Conservation (phyloP, 1,140 invertebrate genomes). For the Platyscapa corneri region DNA sequence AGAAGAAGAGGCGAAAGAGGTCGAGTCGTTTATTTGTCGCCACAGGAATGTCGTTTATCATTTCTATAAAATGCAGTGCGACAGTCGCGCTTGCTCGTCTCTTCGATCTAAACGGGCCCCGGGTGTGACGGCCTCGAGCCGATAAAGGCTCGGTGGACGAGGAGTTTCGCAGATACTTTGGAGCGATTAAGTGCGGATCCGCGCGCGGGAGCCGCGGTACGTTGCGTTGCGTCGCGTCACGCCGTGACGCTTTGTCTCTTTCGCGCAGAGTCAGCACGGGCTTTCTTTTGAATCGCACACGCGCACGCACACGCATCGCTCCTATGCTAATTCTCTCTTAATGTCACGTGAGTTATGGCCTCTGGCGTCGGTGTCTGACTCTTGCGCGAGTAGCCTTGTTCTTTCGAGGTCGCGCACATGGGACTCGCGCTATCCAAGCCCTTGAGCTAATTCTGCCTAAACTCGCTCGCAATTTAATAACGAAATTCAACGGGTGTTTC, state of each 20-base stretch:
- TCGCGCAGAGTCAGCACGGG: background rate
- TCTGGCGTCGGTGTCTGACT: too few species aligned
- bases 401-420: too few species aligned
- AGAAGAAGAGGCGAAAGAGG: background rate
- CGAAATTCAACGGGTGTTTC: too few species aligned
- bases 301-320: too few species aligned
- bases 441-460: too few species aligned
- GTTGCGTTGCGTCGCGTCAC: background rate
- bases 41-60: constrained; percentile 49
- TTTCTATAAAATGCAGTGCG: constrained; percentile 29
- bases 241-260: background rate
- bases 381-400: background rate
- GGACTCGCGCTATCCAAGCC: too few species aligned
- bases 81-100: background rate
- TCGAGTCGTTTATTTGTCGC: constrained; percentile 16
- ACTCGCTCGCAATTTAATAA: too few species aligned
- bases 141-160: constrained; percentile 23
- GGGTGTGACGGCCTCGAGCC: constrained; percentile 18
- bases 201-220: constrained; percentile 1
- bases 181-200: constrained; percentile 58
- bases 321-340: background rate
- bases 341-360: too few species aligned
- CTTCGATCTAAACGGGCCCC: background rate
- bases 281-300: background rate
- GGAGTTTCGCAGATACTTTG: constrained; percentile 54